phyloP scores from a whole-genome alignment of 2,888 invertebrate species.

The Nomada fabriciana region DNA sequence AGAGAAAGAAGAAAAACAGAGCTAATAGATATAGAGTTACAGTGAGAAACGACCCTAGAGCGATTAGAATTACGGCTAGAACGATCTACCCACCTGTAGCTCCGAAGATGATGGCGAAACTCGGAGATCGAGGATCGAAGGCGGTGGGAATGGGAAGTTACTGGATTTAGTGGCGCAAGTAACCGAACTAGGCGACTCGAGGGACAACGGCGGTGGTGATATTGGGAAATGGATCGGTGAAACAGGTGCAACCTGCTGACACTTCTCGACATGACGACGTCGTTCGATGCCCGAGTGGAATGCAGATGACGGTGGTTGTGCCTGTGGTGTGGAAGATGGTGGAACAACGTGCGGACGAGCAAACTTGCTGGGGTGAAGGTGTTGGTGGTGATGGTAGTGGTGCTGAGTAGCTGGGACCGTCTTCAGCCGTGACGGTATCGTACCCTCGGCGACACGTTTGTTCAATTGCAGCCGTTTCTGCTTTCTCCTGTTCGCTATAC shows the following conservation, averaged over 20 bases:
- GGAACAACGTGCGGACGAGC: constrained; percentile 72
- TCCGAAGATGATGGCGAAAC: constrained; percentile 81
- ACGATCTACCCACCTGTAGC: constrained; percentile 81
- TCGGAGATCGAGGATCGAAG: constrained; percentile 82
- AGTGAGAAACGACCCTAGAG: constrained; percentile 45
- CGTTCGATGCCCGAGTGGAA: constrained; percentile 74
- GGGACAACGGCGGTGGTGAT: constrained; percentile 87
- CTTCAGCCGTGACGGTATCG: constrained; percentile 63
- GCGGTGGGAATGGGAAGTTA: constrained; percentile 81
- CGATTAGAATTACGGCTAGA: constrained; percentile 26
- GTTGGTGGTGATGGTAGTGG: constrained; percentile 69
- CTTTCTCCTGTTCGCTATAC: constrained; percentile 90
- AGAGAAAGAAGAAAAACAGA: constrained; percentile 60
- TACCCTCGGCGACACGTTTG: constrained; percentile 77
- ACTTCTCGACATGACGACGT: constrained; percentile 69
- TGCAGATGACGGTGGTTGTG: constrained; percentile 80
- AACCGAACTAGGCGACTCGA: constrained; percentile 85
- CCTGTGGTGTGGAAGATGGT: constrained; percentile 71
- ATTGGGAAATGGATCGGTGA: constrained; percentile 84
- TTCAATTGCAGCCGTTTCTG: constrained; percentile 85
- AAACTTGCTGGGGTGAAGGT: constrained; percentile 72
- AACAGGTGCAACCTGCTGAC: constrained; percentile 81
- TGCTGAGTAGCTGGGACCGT: constrained; percentile 65
- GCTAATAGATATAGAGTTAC: constrained; percentile 46
- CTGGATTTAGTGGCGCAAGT: constrained; percentile 73